Base-by-base conservation (phyloP, 2,888 invertebrate species). In the Drosophila austrosaltans region DNA sequence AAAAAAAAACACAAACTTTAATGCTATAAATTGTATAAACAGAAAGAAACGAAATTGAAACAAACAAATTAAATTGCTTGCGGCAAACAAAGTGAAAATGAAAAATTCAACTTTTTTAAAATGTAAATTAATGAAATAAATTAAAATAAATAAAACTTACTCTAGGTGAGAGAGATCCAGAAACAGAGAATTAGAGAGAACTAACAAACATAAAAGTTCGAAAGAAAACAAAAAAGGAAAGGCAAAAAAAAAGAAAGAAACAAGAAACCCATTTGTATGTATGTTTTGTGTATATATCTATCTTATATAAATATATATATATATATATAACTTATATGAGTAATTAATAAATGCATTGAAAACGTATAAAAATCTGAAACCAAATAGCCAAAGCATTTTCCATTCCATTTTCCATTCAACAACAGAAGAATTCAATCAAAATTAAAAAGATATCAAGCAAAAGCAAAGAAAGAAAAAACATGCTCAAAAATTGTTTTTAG, bases 211-310 rank as follows among this genome's bases (percentile, higher is more conserved):
- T 6, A 3, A 48, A 12, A 25, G 48, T 25, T 12, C 10, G 44
- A 44, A 20, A 62, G 64, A 74, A 69, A 4, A 61, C 6, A 44
- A 30, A 12, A 44, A 54, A 16, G 10, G 30, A 30, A 40, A 64
- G 28, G 42, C 7, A 72, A 66, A 16, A 44, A 30, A 44, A 54
- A 16, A n/a, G 30, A 30, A 40, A 64, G 28, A 72, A 66, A 72
- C 61, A 42, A 40, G 60, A 60, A 69, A 72, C 66, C 70, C 73
- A 79, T 85, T 85, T 85, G 72, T 87, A 87, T 85, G 85, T 85
- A 85, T 87, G 87, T 85, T 87, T 87, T 82, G 82, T 85, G 85
- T 82, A 80, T 78, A 81, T 82, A 80, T 86, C 76, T 76, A 83
- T 83, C 64, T 65, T 75, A 81, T 54, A 81, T 72, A 75, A 84